Conservation (phyloP, 2,113 vertebrate species). For the Atherinomorus stipes region DNA sequence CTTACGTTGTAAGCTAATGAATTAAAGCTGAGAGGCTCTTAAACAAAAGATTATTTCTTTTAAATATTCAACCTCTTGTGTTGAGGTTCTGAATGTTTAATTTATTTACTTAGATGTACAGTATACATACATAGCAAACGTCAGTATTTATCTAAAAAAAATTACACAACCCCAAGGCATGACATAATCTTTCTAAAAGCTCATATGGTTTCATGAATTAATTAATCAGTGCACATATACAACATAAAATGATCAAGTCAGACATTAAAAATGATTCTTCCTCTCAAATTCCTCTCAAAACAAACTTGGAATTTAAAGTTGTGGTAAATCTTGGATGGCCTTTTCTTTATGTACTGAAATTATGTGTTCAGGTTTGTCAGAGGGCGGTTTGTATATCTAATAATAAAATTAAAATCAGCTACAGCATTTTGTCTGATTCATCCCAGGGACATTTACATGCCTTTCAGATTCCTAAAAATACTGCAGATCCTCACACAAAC, state of each 20-base stretch:
- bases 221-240: background rate
- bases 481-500: conserved; percentile 1
- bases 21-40: background rate
- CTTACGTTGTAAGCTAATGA: conserved; percentile 12
- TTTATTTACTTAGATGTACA: background rate
- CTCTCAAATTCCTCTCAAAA: conserved; percentile 4
- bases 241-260: background rate
- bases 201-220: background rate
- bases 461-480: conserved; percentile 6
- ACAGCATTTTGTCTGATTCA: conserved; percentile 15
- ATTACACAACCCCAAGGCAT: background rate
- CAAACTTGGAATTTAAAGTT: conserved; percentile 10
- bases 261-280: no score
- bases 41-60: background rate
- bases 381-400: background rate
- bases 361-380: conserved; percentile 1
- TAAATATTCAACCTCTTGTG: background rate
- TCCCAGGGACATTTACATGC: conserved; percentile 19
- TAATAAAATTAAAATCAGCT: conserved; percentile 15
- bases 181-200: background rate
- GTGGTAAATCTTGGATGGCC: background rate
- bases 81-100: background rate
- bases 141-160: background rate
- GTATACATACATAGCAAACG: background rate
- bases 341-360: background rate